A percentile compares a stretch with the other conserved stretches of the same genome.
These are phyloP conservation scores for Sebastiscus tertius DNA, from an alignment of 2,797 vertebrate genomes.

Conservation along the genomic window DNA sequence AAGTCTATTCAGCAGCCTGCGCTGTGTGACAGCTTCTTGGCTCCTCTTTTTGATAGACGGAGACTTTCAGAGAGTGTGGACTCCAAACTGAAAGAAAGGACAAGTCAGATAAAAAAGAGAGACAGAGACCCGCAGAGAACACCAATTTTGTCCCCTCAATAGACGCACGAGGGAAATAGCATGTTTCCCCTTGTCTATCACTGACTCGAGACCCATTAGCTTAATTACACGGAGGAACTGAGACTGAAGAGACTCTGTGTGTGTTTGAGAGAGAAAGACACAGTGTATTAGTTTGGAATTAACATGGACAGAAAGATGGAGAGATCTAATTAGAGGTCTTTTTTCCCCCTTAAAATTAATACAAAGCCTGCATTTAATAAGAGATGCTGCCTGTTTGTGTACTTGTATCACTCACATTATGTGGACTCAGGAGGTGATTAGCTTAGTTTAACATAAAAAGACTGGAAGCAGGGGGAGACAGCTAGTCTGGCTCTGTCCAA, in stretches of 20 bases:
- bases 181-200: constrained; percentile 73
- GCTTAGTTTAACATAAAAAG: background rate
- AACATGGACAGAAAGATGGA: constrained; percentile 31
- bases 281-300: constrained; percentile 36
- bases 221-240: constrained; percentile 76
- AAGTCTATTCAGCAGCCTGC: constrained; percentile 20
- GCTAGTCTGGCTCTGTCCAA: background rate
- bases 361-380: background rate
- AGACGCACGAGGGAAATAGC: constrained; percentile 67
- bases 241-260: constrained; percentile 30
- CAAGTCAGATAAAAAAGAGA: constrained; percentile 39
- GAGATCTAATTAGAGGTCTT: constrained; percentile 38
- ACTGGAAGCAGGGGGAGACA: background rate
- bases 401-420: background rate
- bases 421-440: background rate
- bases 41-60: constrained; percentile 20
- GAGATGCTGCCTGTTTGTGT: background rate
- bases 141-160: constrained; percentile 63
- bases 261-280: background rate
- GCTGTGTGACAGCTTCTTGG: constrained; percentile 18
- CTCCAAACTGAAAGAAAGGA: constrained; percentile 1
- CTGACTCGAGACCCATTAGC: constrained; percentile 76
- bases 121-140: constrained; percentile 37
- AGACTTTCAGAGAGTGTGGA: constrained; percentile 5
- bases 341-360: background rate